Evolutionary conservation across 2,113 vertebrate species (phyloP).

Genomic region (Hippocampus zosterae): DNA sequence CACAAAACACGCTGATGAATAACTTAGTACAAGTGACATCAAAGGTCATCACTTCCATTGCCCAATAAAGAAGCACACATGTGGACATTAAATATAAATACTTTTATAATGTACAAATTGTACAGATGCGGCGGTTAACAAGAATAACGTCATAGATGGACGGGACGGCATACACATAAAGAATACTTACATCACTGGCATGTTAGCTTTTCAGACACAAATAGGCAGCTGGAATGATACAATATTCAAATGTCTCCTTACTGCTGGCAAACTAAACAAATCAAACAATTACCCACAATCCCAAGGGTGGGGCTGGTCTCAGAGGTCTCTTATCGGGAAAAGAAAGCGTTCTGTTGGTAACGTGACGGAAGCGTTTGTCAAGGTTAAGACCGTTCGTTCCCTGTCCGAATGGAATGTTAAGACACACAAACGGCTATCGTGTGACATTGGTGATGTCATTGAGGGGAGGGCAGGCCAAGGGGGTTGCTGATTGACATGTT

Average conservation of each 20-base stretch:
- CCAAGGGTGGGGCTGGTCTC: background rate
- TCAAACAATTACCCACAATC: background rate
- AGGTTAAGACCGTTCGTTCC: background rate
- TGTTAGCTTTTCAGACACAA: background rate
- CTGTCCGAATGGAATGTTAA: background rate
- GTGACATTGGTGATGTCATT: background rate
- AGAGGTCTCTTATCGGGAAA: background rate
- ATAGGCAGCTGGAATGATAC: slow-evolving; percentile 6
- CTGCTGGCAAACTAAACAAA: background rate
- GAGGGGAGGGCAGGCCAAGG: background rate
- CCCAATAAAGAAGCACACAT: background rate
- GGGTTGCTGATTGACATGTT: background rate
- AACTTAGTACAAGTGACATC: too few species aligned
- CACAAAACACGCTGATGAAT: too few species aligned
- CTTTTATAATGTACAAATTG: slow-evolving; percentile 14
- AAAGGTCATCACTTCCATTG: background rate
- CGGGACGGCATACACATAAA: slow-evolving; percentile 2
- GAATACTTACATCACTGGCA: slow-evolving; percentile 6
- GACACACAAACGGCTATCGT: background rate
- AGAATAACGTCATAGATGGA: background rate
- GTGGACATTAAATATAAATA: slow-evolving; percentile 13
- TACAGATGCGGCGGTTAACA: slow-evolving; percentile 2
- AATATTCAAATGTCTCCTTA: background rate
- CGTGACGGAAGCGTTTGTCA: background rate
- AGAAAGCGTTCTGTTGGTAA: background rate